Evolutionary conservation across 2,113 vertebrate species (phyloP), one percentile per base, ranked within the genome.

Genomic region (Gopherus flavomarginatus): DNA sequence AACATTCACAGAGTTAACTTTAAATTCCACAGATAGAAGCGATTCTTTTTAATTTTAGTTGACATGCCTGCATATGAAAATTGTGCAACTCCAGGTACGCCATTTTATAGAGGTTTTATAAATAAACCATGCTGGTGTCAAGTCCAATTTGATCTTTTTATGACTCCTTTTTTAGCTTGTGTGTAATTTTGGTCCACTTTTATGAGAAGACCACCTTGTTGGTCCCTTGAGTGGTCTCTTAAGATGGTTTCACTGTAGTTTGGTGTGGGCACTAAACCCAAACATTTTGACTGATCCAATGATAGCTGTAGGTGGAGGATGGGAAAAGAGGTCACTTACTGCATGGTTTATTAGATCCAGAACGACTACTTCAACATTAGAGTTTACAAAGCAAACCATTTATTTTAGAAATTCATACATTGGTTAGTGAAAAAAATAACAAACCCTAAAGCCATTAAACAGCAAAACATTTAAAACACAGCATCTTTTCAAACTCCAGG

Each of bases 11-110:
- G 79, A 92, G 72, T 49, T 88, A 81, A 80, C 86, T 88, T 49
- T 42, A 94, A 86, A 94, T 93, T 80, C 89, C 53, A 75, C 78
- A 88, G 86, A 89, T 38, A 94, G 54, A 95, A 97, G 57, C 52
- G 95, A 35, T 35, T 42, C 22, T 80, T 92, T 54, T 62, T 80
- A 85, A 72, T 75, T 87, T 54, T 29, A n/a, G 12, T 72, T 59
- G 44, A 72, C 17, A 17, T 80, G 62, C 81, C 81, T 87, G 83
- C 88, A 88, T 87, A 56, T 49, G 86, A 88, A 88, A 88, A 85
- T 72, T 80, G 80, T 92, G 86, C 57, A 42, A 92, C 79, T 81
- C 86, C 78, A 69, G 65, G 91, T 72, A 92, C 86, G 81, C 38
- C 88, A 72, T 88, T 92, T 85, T 87, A 88, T 88, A 84, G 86